These are phyloP conservation scores for Galemys pyrenaicus DNA, from an alignment of 2,113 vertebrate species.

Conservation along the genomic window DNA sequence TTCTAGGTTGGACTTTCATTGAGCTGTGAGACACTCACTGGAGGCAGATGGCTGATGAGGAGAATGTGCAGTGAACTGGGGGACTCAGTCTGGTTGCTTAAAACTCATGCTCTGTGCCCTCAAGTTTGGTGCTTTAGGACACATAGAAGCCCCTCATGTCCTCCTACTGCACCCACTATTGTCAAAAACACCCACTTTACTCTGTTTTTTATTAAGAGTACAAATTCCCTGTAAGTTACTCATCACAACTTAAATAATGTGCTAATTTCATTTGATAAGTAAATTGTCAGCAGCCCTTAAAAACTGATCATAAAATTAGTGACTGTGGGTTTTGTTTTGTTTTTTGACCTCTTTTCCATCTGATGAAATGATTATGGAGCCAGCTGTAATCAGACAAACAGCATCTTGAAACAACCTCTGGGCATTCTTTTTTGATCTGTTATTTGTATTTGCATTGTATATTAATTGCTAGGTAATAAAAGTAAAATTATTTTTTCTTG, in stretches of 20 bases:
- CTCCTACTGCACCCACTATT: background rate
- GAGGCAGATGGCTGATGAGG: background rate
- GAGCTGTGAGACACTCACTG: background rate
- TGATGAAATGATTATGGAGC: background rate
- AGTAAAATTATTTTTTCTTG: background rate
- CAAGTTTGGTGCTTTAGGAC: background rate
- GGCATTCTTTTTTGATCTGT: background rate
- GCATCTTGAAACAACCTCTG: constrained; percentile 1
- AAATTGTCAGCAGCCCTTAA: constrained; percentile 46
- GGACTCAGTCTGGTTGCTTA: background rate
- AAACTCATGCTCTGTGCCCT: background rate
- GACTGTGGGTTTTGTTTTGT: background rate
- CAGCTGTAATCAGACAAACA: constrained; percentile 12
- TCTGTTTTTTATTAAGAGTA: background rate
- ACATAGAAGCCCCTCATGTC: background rate
- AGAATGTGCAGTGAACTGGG: background rate
- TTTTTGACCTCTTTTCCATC: background rate
- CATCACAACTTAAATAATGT: background rate
- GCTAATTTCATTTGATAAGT: constrained; percentile 36
- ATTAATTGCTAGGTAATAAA: background rate
- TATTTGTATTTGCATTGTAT: background rate
- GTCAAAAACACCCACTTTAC: background rate
- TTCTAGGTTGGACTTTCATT: constrained; percentile 48
- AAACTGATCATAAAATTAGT: constrained; percentile 10
- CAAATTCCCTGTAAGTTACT: background rate